phyloP scores from a whole-genome alignment of 2,888 invertebrate genomes.

The Dryomyza anilis region DNA sequence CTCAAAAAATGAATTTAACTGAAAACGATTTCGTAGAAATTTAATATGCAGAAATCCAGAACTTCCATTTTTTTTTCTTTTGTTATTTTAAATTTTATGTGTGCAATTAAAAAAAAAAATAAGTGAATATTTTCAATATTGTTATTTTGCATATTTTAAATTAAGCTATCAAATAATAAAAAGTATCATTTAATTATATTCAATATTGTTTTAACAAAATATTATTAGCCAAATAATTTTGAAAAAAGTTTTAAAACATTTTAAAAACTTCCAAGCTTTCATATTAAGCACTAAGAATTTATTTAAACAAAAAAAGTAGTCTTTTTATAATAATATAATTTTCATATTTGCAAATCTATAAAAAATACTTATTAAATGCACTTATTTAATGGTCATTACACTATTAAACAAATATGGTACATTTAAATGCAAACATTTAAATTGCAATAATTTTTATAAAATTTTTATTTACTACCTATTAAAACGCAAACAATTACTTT shows the following conservation, averaged over 20 bases:
- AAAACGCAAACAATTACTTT: background rate
- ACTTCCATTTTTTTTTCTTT: slow-evolving; percentile 35
- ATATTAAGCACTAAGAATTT: background rate
- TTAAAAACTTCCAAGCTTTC: background rate
- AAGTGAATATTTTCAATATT: too few relatives aligned
- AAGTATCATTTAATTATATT: too few relatives aligned
- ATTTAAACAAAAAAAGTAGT: background rate
- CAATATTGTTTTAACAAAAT: too few relatives aligned
- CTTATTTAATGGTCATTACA: too few relatives aligned
- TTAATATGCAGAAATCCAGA: slow-evolving; percentile 27
- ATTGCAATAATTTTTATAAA: slow-evolving; percentile 17
- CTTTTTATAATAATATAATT: background rate
- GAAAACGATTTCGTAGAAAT: background rate
- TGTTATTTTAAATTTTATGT: slow-evolving; percentile 9
- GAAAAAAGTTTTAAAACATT: too few relatives aligned
- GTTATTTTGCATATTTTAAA: background rate
- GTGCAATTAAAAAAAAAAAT: background rate
- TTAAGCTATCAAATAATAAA: background rate
- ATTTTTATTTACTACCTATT: background rate
- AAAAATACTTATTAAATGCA: too few relatives aligned
- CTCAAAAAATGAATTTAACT: slow-evolving; percentile 24
- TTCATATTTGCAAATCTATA: too few relatives aligned
- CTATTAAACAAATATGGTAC: too few relatives aligned
- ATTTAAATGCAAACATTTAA: too few relatives aligned
- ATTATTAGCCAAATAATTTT: too few relatives aligned